phyloP scores from a whole-genome alignment of 1,140 invertebrate genomes.

The Aphidius gifuensis region DNA sequence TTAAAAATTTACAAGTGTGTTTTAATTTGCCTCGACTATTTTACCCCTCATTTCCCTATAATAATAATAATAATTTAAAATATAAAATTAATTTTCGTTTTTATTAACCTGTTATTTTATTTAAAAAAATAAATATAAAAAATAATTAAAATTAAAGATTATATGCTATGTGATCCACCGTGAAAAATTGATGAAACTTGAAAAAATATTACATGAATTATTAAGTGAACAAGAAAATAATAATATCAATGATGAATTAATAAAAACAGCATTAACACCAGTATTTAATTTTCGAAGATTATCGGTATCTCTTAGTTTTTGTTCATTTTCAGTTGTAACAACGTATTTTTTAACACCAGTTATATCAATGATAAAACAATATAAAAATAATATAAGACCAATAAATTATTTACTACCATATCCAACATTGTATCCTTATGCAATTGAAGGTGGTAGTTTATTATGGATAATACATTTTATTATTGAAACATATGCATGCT shows the following conservation, averaged over 20 bases:
- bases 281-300: not conserved
- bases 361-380: conserved; percentile 4
- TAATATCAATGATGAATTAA: not conserved
- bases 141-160: conserved; percentile 9
- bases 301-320: not conserved
- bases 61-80: too few relatives aligned
- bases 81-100: too few relatives aligned
- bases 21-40: too few relatives aligned
- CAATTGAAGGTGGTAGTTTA: conserved; percentile 4
- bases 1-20: too few relatives aligned
- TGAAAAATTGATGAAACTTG: not conserved
- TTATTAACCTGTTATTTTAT: too few relatives aligned
- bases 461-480: conserved; percentile 4
- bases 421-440: conserved; percentile 12
- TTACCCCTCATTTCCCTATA: too few relatives aligned
- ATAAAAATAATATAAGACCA: not conserved
- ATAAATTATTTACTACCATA: conserved; percentile 7
- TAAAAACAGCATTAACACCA: not conserved
- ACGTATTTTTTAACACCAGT: conserved; percentile 5
- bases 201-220: not conserved
- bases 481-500: not conserved
- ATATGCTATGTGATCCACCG: conserved; percentile 6
- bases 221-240: not conserved
- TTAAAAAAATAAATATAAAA: not conserved
- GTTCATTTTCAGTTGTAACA: not conserved